These are phyloP conservation scores for Ochotona princeps DNA, from an alignment of 2,113 vertebrate genomes.

Conservation along the genomic window DNA sequence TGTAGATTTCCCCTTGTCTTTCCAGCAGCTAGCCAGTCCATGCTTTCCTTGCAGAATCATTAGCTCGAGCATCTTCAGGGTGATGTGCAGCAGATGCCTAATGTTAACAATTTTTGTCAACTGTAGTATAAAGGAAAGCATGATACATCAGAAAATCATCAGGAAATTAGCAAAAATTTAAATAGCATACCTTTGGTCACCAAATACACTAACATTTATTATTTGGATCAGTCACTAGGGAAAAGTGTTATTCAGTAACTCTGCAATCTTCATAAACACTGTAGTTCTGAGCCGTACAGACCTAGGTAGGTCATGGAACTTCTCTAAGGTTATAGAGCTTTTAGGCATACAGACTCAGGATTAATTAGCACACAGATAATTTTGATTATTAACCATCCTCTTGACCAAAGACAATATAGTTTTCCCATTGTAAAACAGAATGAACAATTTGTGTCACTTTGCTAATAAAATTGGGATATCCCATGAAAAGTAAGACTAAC, in stretches of 20 bases:
- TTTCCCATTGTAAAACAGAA: background rate
- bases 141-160: background rate
- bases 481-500: background rate
- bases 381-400: background rate
- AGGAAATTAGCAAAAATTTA: background rate
- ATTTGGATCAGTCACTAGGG: background rate
- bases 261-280: background rate
- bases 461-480: background rate
- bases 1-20: slow-evolving; percentile 3
- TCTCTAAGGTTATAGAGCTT: background rate
- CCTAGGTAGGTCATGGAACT: background rate
- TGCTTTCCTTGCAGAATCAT: too few relatives aligned
- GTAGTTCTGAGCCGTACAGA: background rate
- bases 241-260: background rate
- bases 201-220: background rate
- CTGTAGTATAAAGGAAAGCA: background rate
- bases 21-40: too few relatives aligned
- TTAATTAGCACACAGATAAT: background rate
- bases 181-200: background rate
- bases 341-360: background rate
- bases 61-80: too few relatives aligned
- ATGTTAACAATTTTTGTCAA: background rate
- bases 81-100: background rate
- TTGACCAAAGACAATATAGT: background rate
- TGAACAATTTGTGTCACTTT: background rate